These are phyloP conservation scores for Grallaria varia DNA, from an alignment of 2,113 vertebrate species.

Conservation along the genomic window DNA sequence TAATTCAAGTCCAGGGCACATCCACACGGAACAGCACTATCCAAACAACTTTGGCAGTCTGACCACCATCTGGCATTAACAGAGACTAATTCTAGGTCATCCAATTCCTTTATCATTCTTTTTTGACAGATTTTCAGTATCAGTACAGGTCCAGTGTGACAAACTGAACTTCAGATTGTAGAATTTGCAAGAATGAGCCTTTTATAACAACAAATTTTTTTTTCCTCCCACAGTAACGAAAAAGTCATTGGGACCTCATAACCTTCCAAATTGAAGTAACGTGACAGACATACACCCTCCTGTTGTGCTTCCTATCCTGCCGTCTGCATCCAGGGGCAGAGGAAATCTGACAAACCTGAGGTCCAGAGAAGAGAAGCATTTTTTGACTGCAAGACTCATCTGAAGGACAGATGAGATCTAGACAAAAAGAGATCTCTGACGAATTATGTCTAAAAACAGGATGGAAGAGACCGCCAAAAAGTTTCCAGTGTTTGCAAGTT, in stretches of 20 bases:
- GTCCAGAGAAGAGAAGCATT: neutral
- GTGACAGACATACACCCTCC: neutral
- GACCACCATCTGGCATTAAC: neutral
- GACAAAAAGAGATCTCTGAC: neutral
- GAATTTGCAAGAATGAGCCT: neutral
- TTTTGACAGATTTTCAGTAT: neutral
- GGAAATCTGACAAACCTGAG: neutral
- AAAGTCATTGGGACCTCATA: neutral
- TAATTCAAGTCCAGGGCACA: neutral
- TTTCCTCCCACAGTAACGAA: neutral
- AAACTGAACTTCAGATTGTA: neutral
- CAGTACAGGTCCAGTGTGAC: neutral
- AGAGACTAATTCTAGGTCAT: slow-evolving; percentile 1
- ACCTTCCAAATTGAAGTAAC: neutral
- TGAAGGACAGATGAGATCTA: neutral
- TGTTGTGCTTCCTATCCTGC: neutral
- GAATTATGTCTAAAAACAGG: neutral
- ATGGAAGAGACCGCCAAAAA: neutral
- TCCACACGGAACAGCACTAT: neutral
- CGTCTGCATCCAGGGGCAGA: neutral
- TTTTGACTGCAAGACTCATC: neutral
- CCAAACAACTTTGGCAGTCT: neutral
- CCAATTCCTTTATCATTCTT: neutral
- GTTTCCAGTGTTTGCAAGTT: neutral
- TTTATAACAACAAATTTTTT: neutral